Conservation (phyloP, 2,113 vertebrate species). For the Salvator merianae region DNA sequence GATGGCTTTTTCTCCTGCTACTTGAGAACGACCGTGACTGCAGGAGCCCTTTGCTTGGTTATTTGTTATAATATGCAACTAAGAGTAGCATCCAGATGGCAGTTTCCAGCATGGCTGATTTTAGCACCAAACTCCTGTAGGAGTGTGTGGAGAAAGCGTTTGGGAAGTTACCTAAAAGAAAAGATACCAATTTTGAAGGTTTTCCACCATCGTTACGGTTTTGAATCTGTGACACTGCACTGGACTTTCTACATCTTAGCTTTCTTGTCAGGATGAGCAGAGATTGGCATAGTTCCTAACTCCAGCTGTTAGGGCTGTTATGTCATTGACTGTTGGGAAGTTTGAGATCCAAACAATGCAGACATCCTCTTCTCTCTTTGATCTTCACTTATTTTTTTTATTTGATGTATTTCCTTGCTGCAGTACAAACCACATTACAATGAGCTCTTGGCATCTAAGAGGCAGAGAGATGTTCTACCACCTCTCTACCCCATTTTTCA, state of each 20-base stretch:
- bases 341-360: too few relatives aligned
- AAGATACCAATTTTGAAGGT: background rate
- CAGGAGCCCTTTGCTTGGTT: constrained; percentile 52
- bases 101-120: background rate
- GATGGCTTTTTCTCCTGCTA: constrained; percentile 58
- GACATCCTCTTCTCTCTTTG: too few relatives aligned
- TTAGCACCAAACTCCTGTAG: background rate
- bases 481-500: too few relatives aligned
- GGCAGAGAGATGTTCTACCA: too few relatives aligned
- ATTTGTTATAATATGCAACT: constrained; percentile 39
- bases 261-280: background rate
- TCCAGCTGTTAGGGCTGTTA: too few relatives aligned
- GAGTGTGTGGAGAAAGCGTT: background rate
- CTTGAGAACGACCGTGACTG: constrained; percentile 4
- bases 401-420: too few relatives aligned
- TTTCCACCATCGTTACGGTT: background rate
- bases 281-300: too few relatives aligned
- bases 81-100: background rate
- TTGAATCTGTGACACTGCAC: background rate
- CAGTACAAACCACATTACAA: too few relatives aligned
- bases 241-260: background rate
- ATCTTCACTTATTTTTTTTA: too few relatives aligned
- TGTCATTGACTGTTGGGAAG: too few relatives aligned
- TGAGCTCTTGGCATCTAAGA: too few relatives aligned
- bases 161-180: background rate